Evolutionary conservation across 2,888 invertebrate species (phyloP), one percentile per base, ranked within the genome.

Genomic region (Gortyna flavago): DNA sequence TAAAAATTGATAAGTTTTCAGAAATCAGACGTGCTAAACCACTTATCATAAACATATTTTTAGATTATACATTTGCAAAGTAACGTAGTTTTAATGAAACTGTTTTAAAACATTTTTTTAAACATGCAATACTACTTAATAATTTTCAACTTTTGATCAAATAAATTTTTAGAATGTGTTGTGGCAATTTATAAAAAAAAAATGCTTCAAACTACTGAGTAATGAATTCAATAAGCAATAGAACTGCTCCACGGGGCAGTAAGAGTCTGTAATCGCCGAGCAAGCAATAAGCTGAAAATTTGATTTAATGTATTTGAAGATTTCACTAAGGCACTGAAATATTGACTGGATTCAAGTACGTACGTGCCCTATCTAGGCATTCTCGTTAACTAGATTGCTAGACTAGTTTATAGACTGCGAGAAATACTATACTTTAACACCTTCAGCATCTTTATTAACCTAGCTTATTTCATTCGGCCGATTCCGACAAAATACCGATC

Each of bases 161-260:
- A 44, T 25, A n/a, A n/a, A 64, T 1, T 29, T 29, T 59, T 62
- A n/a, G 18, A 29, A 71, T 61, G 21, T 44, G 38, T 35, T 54
- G 41, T 25, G n/a, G n/a, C n/a, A n/a, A 76, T 6, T 25, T 18
- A 11, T 35, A 35, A 35, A 29, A 62, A 51, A 51, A 18, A 74
- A 70, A 41, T 21, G 16, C 57, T 44, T 21, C 16, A 44, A 41
- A 41, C 29, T 57, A 73, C 32, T 71, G 57, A 18, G 32, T 73
- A 57, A 44, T 57, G 41, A 57, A 44, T n/a, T 61, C 21, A 61
- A 73, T 16, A 48, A 75, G 74, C 74, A 73, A 59, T 59, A 73
- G 16, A 44, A 73, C 44, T 44, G 16, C 25, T 66, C 16, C 1
- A 16, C 18, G 18, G 16, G 6, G 41, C 67, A 29, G 29, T 18